Evolutionary conservation across 2,113 vertebrate species (phyloP).

Genomic region (Chroicocephalus ridibundus): DNA sequence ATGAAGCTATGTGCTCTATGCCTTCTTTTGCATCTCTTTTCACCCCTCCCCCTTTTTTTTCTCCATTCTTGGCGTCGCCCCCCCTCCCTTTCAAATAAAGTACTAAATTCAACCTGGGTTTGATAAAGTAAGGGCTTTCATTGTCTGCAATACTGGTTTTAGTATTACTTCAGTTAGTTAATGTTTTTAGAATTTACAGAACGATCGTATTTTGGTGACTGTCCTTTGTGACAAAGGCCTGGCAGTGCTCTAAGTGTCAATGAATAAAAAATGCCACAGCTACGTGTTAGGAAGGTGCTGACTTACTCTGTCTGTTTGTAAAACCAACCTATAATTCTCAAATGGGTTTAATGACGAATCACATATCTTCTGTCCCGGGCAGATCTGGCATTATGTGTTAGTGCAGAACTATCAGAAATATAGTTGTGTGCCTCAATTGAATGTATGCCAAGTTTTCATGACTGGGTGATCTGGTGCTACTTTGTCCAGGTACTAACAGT

Average conservation of each 20-base stretch:
- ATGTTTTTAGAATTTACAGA: background rate
- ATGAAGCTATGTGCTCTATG: background rate
- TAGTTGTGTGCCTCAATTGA: background rate
- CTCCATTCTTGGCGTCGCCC: background rate
- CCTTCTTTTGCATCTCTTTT: background rate
- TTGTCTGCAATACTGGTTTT: background rate
- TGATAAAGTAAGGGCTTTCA: background rate
- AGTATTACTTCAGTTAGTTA: background rate
- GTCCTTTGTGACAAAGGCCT: background rate
- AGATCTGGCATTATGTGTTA: background rate
- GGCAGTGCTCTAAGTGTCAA: background rate
- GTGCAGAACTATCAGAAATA: background rate
- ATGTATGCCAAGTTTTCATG: background rate
- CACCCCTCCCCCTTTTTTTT: background rate
- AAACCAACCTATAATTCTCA: background rate
- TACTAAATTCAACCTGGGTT: background rate
- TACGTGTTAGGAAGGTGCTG: background rate
- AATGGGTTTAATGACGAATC: background rate
- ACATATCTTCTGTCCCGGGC: background rate
- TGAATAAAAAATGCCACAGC: background rate
- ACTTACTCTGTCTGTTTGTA: background rate
- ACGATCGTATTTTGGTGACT: background rate
- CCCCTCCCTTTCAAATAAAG: background rate
- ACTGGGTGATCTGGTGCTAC: too few species aligned
- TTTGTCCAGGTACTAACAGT: too few species aligned